phyloP scores from a whole-genome alignment of 2,888 invertebrate genomes.

The Trichacis sp. region DNA sequence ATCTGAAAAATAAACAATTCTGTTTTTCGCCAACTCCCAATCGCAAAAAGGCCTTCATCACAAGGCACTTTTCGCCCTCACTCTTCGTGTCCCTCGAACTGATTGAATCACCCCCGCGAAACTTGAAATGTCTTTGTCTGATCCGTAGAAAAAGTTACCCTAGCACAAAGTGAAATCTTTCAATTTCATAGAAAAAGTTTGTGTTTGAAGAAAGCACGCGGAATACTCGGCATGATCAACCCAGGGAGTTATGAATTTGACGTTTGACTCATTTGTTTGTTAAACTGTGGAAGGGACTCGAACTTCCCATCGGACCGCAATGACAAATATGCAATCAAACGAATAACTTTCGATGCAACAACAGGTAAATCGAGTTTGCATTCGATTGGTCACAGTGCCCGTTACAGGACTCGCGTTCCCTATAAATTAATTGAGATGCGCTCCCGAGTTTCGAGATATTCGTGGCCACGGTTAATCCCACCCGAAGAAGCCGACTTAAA shows the following conservation, averaged over 20 bases:
- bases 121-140: too few relatives aligned
- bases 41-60: too few relatives aligned
- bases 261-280: background rate
- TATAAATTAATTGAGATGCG: conserved; percentile 38
- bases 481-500: conserved; percentile 15
- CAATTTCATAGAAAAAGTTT: background rate
- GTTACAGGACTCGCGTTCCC: conserved; percentile 29
- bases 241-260: background rate
- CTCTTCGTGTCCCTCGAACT: too few relatives aligned
- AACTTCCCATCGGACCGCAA: conserved; percentile 6
- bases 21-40: too few relatives aligned
- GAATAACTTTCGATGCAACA: conserved; percentile 15
- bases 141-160: background rate
- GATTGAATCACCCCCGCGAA: too few relatives aligned
- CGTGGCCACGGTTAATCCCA: conserved; percentile 27
- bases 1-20: too few relatives aligned
- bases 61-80: too few relatives aligned
- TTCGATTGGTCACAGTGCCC: conserved; percentile 36
- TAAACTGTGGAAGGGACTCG: background rate
- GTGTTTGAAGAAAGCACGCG: background rate
- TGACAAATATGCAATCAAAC: conserved; percentile 36
- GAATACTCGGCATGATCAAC: background rate
- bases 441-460: conserved; percentile 29
- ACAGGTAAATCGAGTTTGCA: conserved; percentile 35
- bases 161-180: background rate